A percentile compares a stretch with the other conserved stretches of the same genome.
Evolutionary conservation across 2,113 vertebrate genomes (phyloP).

Genomic region (Chaetodon auriga): DNA sequence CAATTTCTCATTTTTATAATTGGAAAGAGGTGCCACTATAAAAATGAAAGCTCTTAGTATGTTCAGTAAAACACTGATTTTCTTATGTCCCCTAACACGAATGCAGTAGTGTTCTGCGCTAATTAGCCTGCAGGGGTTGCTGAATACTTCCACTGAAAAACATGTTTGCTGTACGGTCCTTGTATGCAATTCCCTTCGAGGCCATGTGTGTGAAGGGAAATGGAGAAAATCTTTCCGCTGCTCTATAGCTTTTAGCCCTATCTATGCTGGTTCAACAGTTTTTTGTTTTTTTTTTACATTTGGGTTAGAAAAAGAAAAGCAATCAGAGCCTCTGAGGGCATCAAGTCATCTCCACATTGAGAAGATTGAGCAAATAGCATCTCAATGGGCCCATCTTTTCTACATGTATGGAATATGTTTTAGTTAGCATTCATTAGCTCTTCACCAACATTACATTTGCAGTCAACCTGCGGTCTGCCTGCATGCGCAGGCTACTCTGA

Average conservation of each 20-base stretch:
- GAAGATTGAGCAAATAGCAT: neutral
- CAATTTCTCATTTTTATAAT: no score
- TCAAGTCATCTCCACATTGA: neutral
- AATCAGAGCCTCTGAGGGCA: neutral
- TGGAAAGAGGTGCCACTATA: conserved; percentile 12
- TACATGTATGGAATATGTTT: neutral
- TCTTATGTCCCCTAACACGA: conserved; percentile 24
- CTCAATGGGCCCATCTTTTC: neutral
- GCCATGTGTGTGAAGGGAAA: neutral
- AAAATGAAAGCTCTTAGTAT: conserved; percentile 27
- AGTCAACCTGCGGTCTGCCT: neutral
- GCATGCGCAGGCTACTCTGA: conserved; percentile 1
- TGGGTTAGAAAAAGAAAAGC: neutral
- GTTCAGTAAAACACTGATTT: conserved; percentile 21
- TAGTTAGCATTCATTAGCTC: neutral
- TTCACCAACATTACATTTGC: neutral
- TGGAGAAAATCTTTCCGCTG: neutral
- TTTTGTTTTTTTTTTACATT: no score
- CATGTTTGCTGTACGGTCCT: conserved; percentile 14
- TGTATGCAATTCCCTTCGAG: neutral
- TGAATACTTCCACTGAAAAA: conserved; percentile 24
- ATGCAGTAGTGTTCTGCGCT: conserved; percentile 1
- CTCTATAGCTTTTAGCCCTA: no score
- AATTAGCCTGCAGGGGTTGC: conserved; percentile 52
- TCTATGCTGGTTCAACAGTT: no score